Conservation (phyloP, 2,797 vertebrate species). For the Fringilla coelebs region DNA sequence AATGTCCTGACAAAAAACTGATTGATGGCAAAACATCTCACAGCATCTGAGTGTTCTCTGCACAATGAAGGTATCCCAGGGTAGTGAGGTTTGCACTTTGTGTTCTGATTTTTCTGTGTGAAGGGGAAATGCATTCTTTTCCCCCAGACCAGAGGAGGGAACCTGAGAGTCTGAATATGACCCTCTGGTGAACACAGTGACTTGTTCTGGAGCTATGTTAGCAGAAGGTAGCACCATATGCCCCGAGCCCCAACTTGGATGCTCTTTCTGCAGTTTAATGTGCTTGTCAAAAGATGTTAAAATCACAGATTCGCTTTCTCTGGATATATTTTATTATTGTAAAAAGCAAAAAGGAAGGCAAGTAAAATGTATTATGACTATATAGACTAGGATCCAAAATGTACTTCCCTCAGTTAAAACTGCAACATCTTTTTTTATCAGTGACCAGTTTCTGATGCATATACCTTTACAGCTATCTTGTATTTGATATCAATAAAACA, state of each 20-base stretch:
- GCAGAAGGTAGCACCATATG: conserved; percentile 93
- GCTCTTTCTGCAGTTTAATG: conserved; percentile 95
- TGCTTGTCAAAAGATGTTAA: conserved; percentile 94
- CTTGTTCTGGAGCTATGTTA: conserved; percentile 84
- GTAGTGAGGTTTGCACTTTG: background rate
- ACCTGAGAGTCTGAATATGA: conserved; percentile 79
- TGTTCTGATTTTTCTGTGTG: background rate
- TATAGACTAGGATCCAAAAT: background rate
- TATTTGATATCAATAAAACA: background rate
- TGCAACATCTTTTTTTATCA: background rate
- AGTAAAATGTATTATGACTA: conserved; percentile 11
- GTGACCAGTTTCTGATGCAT: background rate
- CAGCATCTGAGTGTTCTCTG: background rate
- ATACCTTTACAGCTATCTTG: background rate
- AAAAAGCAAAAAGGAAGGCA: conserved; percentile 70
- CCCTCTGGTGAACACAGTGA: conserved; percentile 79
- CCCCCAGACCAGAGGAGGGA: conserved; percentile 66
- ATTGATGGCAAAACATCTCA: background rate
- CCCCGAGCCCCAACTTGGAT: conserved; percentile 87
- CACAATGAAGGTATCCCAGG: background rate
- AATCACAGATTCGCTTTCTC: conserved; percentile 80
- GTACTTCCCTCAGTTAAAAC: background rate
- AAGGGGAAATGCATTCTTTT: background rate
- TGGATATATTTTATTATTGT: conserved; percentile 65
- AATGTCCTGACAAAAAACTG: background rate